phyloP scores from a whole-genome alignment of 64 coral and sea anemone genomes.

The Stylophora pistillata region DNA sequence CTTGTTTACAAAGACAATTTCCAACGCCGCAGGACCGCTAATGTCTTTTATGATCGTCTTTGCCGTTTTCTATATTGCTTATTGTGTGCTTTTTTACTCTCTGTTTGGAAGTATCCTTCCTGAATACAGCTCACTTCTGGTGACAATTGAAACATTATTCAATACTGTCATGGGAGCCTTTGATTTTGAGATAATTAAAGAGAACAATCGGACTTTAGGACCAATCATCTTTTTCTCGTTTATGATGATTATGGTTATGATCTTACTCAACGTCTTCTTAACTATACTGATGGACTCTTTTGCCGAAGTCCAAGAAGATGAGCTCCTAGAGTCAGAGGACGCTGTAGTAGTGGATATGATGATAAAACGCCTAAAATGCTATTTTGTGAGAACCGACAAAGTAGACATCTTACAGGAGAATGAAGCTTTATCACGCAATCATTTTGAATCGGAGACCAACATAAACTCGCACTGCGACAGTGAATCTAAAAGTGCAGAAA shows the following conservation, averaged over 20 bases:
- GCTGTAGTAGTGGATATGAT: constrained; percentile 64
- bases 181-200: constrained; percentile 70
- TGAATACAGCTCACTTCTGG: constrained; percentile 72
- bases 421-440: not conserved
- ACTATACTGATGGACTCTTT: constrained; percentile 91
- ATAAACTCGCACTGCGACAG: not conserved
- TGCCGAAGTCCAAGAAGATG: constrained; percentile 77
- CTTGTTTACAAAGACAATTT: constrained; percentile 73
- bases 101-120: constrained; percentile 62
- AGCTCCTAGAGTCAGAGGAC: constrained; percentile 57
- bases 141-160: constrained; percentile 77
- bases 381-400: constrained; percentile 39
- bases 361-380: constrained; percentile 39
- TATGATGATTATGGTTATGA: constrained; percentile 93
- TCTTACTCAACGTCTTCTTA: constrained; percentile 85
- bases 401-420: not conserved
- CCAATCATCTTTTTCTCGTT: constrained; percentile 90
- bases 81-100: constrained; percentile 57
- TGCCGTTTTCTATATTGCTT: constrained; percentile 78
- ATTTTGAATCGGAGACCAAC: not conserved
- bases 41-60: constrained; percentile 86
- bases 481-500: not conserved
- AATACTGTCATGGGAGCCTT: constrained; percentile 80
- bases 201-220: constrained; percentile 61
- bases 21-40: constrained; percentile 55